phyloP scores from a whole-genome alignment of 2,797 vertebrate genomes.

The Phalloptychus januarius region DNA sequence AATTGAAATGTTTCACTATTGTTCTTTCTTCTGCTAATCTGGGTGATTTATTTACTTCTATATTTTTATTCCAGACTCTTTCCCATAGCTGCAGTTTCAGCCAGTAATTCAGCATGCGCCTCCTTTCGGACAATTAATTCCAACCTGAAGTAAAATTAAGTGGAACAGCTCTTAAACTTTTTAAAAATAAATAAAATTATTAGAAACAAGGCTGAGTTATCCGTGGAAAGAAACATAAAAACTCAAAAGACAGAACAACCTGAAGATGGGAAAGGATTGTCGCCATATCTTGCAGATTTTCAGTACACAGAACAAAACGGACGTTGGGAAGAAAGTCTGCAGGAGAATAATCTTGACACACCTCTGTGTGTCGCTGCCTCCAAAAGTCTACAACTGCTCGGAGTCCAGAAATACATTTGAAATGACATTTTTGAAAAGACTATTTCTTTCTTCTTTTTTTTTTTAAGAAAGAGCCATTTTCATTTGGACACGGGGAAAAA shows the following conservation, averaged over 20 bases:
- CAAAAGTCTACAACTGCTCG: not conserved
- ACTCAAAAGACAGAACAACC: not conserved
- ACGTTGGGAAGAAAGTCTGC: not conserved
- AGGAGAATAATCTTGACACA: not conserved
- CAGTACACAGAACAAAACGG: not conserved
- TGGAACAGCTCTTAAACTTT: not conserved
- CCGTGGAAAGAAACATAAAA: not conserved
- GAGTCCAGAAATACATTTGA: not conserved
- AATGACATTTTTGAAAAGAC: not conserved
- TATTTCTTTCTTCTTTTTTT: not conserved
- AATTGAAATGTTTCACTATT: too few relatives aligned
- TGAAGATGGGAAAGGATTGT: not conserved
- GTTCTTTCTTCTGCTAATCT: not conserved
- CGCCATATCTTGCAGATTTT: not conserved
- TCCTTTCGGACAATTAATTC: not conserved
- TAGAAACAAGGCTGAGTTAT: not conserved
- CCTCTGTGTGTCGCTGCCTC: not conserved
- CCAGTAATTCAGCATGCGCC: not conserved
- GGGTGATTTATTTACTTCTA: not conserved
- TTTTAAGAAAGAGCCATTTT: not conserved
- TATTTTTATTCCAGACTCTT: not conserved
- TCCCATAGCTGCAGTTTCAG: not conserved
- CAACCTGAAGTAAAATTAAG: not conserved
- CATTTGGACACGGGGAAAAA: not conserved
- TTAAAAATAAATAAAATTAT: not conserved